phyloP scores from a whole-genome alignment of 1,140 invertebrate genomes.

The Cephus cinctus region DNA sequence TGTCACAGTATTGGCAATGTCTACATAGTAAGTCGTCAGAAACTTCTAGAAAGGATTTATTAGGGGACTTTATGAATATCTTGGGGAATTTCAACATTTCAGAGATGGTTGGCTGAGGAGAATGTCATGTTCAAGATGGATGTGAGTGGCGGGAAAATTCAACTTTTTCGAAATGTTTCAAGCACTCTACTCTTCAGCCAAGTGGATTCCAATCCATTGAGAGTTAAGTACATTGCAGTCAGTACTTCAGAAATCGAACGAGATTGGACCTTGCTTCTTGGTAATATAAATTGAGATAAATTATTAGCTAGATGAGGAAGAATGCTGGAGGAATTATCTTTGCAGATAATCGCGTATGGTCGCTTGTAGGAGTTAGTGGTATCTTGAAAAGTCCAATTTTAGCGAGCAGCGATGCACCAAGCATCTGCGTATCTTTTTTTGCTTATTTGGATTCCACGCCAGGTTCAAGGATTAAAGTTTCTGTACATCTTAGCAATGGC shows the following conservation, averaged over 20 bases:
- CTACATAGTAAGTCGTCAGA: slow-evolving; percentile 2
- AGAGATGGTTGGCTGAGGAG: slow-evolving; percentile 3
- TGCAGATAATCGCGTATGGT: slow-evolving; percentile 6
- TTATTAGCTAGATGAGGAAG: not conserved
- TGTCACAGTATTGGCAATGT: slow-evolving; percentile 11
- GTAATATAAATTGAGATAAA: not conserved
- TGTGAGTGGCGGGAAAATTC: slow-evolving; percentile 1
- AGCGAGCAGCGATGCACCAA: not conserved
- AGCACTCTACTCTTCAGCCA: not conserved
- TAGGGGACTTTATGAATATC: not conserved
- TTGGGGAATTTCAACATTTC: not conserved
- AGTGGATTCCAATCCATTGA: not conserved
- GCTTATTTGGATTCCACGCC: slow-evolving; percentile 2
- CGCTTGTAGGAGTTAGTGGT: not conserved
- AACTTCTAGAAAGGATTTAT: not conserved
- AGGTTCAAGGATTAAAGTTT: slow-evolving; percentile 6
- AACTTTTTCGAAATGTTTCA: slow-evolving; percentile 3
- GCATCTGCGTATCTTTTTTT: slow-evolving; percentile 3
- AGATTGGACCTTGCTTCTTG: slow-evolving; percentile 3
- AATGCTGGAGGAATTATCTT: not conserved
- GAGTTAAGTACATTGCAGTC: slow-evolving; percentile 4
- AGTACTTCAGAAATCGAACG: slow-evolving; percentile 8
- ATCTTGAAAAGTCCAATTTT: slow-evolving; percentile 5
- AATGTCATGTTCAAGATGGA: slow-evolving; percentile 6
- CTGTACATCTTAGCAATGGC: not conserved